Conservation (phyloP, 2,113 vertebrate species). For the Xiphorhynchus elegans region DNA sequence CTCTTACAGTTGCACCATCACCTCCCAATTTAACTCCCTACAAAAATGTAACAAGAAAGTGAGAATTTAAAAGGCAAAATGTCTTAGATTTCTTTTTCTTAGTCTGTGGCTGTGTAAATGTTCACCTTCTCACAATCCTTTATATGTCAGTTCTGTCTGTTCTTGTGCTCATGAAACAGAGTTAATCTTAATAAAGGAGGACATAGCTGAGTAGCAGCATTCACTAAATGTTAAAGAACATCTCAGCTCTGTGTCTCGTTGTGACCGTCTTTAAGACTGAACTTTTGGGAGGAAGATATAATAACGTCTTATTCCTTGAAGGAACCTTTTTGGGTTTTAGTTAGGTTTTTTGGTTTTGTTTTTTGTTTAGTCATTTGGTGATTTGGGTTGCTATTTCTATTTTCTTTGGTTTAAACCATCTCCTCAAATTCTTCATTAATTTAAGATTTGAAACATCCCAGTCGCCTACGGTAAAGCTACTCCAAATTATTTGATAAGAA, state of each 20-base stretch:
- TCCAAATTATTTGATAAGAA: background rate
- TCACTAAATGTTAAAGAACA: background rate
- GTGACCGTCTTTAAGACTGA: background rate
- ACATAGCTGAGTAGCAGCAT: background rate
- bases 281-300: background rate
- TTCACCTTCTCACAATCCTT: background rate
- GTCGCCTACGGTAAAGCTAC: background rate
- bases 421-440: background rate
- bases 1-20: accelerated
- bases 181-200: background rate
- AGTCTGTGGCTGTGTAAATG: background rate
- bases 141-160: background rate
- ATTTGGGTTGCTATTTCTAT: background rate
- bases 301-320: background rate
- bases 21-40: background rate
- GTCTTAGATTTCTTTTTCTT: background rate
- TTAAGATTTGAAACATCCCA: background rate
- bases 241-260: background rate
- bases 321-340: background rate
- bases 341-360: accelerated
- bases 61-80: background rate
- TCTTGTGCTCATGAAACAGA: background rate
- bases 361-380: background rate
- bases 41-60: background rate
- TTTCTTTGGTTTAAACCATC: background rate